Evolutionary conservation across 2,113 vertebrate species (phyloP).

Genomic region (Lycaon pictus): DNA sequence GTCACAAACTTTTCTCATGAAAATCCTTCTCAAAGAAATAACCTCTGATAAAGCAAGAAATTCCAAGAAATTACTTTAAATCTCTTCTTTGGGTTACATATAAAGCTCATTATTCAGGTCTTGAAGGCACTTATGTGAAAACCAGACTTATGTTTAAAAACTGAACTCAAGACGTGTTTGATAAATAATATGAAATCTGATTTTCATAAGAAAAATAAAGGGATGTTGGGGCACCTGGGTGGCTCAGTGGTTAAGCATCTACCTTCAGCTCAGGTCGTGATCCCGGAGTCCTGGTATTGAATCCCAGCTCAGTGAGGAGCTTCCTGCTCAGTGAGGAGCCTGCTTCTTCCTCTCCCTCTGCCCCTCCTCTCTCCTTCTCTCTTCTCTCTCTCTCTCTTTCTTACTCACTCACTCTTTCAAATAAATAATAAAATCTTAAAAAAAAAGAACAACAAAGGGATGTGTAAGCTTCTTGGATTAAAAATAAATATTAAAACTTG

Average conservation of each 20-base stretch:
- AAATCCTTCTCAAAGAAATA: slow-evolving; percentile 50
- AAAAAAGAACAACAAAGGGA: slow-evolving; percentile 58
- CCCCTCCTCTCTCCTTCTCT: no score
- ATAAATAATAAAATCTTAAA: no score
- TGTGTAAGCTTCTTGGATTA: slow-evolving; percentile 47
- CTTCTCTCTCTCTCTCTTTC: no score
- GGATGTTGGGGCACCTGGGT: background rate
- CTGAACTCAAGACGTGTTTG: slow-evolving; percentile 70
- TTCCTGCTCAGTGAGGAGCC: no score
- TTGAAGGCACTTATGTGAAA: slow-evolving; percentile 72
- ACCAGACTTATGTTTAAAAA: slow-evolving; percentile 69
- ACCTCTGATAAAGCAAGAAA: slow-evolving; percentile 60
- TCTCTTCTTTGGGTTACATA: slow-evolving; percentile 34
- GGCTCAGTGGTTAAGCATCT: no score
- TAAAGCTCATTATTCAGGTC: slow-evolving; percentile 53
- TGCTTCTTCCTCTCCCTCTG: no score
- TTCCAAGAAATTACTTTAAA: slow-evolving; percentile 79
- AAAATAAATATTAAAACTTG: slow-evolving; percentile 64
- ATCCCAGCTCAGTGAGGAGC: no score
- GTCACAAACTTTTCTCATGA: background rate
- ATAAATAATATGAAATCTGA: slow-evolving; percentile 69
- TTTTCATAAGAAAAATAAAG: slow-evolving; percentile 57
- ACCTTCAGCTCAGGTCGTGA: no score
- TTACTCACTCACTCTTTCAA: no score
- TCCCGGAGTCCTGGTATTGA: no score